Evolutionary conservation across 2,888 invertebrate genomes (phyloP).

Genomic region (Busseola fusca): DNA sequence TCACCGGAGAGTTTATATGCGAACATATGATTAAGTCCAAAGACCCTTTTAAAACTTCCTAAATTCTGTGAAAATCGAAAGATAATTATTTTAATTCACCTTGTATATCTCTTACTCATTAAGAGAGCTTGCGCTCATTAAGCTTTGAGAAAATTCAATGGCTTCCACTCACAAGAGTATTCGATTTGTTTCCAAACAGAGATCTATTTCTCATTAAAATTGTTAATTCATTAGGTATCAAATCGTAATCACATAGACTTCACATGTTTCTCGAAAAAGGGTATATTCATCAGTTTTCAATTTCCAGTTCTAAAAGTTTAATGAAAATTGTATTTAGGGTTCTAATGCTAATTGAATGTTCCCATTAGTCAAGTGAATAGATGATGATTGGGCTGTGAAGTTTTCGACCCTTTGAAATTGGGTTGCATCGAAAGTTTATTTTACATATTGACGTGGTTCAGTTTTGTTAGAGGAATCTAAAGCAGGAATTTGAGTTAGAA

Average conservation of each 20-base stretch:
- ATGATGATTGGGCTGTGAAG: neutral
- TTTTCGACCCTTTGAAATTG: conserved; percentile 9
- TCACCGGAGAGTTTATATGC: neutral
- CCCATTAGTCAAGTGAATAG: conserved; percentile 42
- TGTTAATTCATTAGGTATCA: conserved; percentile 34
- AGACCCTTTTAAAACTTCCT: conserved; percentile 13
- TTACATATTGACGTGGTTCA: neutral
- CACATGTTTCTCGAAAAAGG: neutral
- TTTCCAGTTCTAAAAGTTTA: conserved; percentile 14
- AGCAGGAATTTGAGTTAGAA: neutral
- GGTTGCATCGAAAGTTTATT: neutral
- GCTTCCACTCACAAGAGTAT: conserved; percentile 16
- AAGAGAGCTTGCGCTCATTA: conserved; percentile 54
- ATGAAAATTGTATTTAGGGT: conserved; percentile 11
- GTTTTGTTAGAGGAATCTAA: neutral
- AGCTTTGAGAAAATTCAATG: conserved; percentile 39
- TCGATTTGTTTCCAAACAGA: conserved; percentile 24
- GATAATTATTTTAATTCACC: conserved; percentile 46
- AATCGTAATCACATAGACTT: conserved; percentile 13
- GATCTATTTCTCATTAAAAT: conserved; percentile 15
- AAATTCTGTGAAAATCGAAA: conserved; percentile 23
- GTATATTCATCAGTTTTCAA: conserved; percentile 3
- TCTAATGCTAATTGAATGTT: conserved; percentile 22
- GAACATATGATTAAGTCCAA: conserved; percentile 13
- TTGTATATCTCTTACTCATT: conserved; percentile 32